Conservation (phyloP, 2,888 invertebrate genomes). For the Pardosa pseudoannulata region DNA sequence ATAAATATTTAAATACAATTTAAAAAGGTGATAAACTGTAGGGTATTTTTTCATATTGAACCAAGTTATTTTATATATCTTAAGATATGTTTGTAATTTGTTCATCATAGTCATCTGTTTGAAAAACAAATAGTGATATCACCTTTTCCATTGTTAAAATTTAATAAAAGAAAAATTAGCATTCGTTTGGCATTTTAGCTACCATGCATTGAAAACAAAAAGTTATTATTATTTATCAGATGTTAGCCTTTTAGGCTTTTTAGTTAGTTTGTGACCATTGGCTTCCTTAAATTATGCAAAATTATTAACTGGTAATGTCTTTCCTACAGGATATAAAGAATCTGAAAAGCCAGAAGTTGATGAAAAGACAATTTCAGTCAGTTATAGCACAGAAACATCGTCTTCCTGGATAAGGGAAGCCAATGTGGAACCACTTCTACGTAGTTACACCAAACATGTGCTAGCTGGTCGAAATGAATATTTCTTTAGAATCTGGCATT, state of each 20-base stretch:
- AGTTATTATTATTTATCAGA: no score
- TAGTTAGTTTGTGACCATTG: constrained; percentile 4
- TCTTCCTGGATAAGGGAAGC: constrained; percentile 95
- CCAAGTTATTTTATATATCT: no score
- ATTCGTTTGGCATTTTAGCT: no score
- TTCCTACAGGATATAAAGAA: constrained; percentile 75
- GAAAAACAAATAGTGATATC: no score
- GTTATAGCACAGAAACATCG: constrained; percentile 93
- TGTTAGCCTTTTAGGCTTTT: background rate
- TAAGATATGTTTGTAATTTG: no score
- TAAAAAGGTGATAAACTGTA: no score
- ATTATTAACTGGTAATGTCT: background rate
- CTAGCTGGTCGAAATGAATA: constrained; percentile 92
- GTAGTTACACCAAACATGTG: constrained; percentile 91
- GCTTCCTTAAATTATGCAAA: background rate
- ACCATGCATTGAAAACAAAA: no score
- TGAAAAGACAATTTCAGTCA: constrained; percentile 83
- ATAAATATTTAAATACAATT: no score
- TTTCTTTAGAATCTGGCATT: constrained; percentile 96
- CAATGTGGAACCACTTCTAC: constrained; percentile 95
- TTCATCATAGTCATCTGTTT: no score
- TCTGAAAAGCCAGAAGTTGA: constrained; percentile 82
- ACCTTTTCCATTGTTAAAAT: no score
- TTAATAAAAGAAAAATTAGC: no score
- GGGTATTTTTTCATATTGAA: no score